Base-by-base conservation (phyloP, 2,888 invertebrate genomes). In the Stratiomys singularior region DNA sequence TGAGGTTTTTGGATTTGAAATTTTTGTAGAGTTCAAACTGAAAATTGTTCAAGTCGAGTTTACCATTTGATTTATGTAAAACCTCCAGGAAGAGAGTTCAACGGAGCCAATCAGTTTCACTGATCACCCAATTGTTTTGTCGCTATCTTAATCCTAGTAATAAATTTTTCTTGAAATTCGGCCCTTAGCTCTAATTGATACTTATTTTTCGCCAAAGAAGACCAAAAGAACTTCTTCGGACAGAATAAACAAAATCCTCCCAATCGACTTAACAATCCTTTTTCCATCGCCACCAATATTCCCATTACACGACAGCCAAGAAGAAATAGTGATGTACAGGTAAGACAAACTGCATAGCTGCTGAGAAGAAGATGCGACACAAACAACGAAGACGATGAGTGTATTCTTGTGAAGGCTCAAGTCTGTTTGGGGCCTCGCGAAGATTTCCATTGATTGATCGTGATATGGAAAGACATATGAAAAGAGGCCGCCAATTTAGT, bases 391-490 rank as follows among this genome's bases (percentile, higher is more conserved):
- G 46, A 25, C 23, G 21, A 21, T 4, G 30, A 46, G 46, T 46
- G 30, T 69, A 25, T 46, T 46, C 69, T 69, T 46, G 2, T 25
- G n/a, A 27, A 37, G 23, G 13, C 18, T 46, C 46, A 47, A 47
- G 46, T 69, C 47, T 69, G 69, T 46, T 18, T 21, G 21, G 60
- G n/a, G 5, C 47, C 46, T 18, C 46, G 18, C 15, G 37, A 69
- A 78, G 78, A 80, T 80, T 80, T 81, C 81, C 81, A 81, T 81
- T 82, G 82, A 82, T 82, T 82, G 82, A 82, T 82, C 81, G 81
- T 81, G 82, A 82, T 81, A 81, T 81, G 81, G 78, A 77, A 79
- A 79, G 81, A 80, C 81, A 81, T 78, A 79, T 80, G 79, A 80
- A 81, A 79, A 78, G 80, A 71, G 78, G 71, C 82, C 82, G 81